These are phyloP conservation scores for Pycnonotus jocosus DNA, from an alignment of 2,113 vertebrate genomes.

Conservation along the genomic window DNA sequence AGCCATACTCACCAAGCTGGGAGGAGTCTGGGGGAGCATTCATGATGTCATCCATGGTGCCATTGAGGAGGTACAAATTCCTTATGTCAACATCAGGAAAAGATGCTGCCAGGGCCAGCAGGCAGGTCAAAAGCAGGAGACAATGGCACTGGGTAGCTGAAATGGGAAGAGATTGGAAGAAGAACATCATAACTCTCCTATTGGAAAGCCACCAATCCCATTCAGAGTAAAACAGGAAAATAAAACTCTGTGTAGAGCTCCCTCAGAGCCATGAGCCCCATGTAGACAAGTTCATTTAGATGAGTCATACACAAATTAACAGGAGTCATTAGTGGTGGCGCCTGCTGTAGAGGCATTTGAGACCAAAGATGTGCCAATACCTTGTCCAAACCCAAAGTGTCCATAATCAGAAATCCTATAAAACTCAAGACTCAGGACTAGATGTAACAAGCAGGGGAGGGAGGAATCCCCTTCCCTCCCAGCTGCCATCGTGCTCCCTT, in stretches of 20 bases:
- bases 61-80: constrained; percentile 40
- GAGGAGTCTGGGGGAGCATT: background rate
- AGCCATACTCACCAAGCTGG: background rate
- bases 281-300: background rate
- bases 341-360: background rate
- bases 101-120: constrained; percentile 2
- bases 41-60: constrained; percentile 2
- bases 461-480: background rate
- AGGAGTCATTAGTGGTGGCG: background rate
- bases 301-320: background rate
- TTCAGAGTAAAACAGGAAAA: background rate
- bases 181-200: background rate
- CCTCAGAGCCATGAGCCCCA: background rate
- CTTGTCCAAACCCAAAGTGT: background rate
- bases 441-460: background rate
- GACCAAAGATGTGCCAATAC: background rate
- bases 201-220: background rate
- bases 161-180: background rate
- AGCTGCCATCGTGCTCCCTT: accelerated
- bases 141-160: background rate
- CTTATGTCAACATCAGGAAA: constrained; percentile 6
- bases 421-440: accelerated
- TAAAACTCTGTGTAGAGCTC: background rate
- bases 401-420: background rate
- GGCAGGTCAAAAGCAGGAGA: constrained; percentile 6